Conservation (phyloP, 2,797 vertebrate genomes). For the Acanthurus lineatus region DNA sequence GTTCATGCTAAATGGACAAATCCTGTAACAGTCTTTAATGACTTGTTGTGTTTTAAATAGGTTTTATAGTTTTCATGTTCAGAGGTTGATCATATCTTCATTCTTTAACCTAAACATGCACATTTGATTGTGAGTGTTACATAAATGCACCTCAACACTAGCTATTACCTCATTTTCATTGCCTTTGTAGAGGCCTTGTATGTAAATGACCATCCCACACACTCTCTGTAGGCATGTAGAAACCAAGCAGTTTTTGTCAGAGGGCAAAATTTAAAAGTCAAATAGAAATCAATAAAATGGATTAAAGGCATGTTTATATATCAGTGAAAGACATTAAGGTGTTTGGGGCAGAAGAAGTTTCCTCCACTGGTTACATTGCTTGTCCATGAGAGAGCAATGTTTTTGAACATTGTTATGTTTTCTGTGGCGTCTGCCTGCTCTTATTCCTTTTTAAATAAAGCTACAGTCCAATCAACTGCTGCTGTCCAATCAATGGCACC, state of each 20-base stretch:
- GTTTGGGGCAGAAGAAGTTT: slow-evolving; percentile 5
- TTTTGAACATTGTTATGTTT: slow-evolving; percentile 2
- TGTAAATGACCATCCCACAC: slow-evolving; percentile 73
- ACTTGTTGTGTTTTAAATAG: slow-evolving; percentile 8
- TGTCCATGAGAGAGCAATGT: background rate
- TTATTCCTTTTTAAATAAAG: slow-evolving; percentile 5
- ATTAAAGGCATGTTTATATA: slow-evolving; percentile 79
- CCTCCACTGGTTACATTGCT: slow-evolving; percentile 30
- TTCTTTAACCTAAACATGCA: slow-evolving; percentile 10
- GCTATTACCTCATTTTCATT: slow-evolving; percentile 21
- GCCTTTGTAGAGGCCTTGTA: slow-evolving; percentile 49
- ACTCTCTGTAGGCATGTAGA: slow-evolving; percentile 54
- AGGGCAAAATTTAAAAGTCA: slow-evolving; percentile 84
- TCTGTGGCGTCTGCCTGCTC: slow-evolving; percentile 4
- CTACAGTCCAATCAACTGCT: slow-evolving; percentile 11
- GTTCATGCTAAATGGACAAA: slow-evolving; percentile 22
- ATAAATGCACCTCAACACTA: slow-evolving; percentile 50
- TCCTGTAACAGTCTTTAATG: slow-evolving; percentile 3
- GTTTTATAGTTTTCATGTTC: slow-evolving; percentile 13
- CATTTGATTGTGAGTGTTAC: slow-evolving; percentile 34
- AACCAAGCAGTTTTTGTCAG: slow-evolving; percentile 70
- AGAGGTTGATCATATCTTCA: background rate
- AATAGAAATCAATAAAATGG: slow-evolving; percentile 82
- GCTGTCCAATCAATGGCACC: slow-evolving; percentile 1
- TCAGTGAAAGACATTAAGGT: slow-evolving; percentile 56